Evolutionary conservation across 2,113 vertebrate genomes (phyloP), one percentile per base, ranked within the genome.

Genomic region (Lepisosteus oculatus): DNA sequence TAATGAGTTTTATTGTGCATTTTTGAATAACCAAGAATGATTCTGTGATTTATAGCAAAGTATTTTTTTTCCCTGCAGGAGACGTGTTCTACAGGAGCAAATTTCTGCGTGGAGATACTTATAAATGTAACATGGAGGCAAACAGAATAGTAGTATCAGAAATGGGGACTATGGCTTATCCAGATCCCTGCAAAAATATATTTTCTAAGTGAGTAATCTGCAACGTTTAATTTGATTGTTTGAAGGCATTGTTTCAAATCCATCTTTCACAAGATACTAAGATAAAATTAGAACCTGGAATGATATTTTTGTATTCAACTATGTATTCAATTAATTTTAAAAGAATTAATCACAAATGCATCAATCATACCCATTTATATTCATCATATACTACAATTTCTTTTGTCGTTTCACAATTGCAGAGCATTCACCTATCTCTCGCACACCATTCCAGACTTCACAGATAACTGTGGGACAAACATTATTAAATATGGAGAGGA

Each of bases 161-260:
- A 85, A 98, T 99, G 87, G 97, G 97, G 14, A 98, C 97, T 0
- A 99, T 98, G 97, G 97, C 94, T 57, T 97, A 96, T 71, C 95
- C 95, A 13, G 94, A 97, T 80, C 95, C 97, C 3, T 95, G 94
- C 87, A 98, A 97, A 92, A 98, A 94, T 78, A 91, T 99, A 57
- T 94, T 99, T 79, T 77, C 93, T 81, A 98, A 96, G 97, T 98
- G 92, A 94, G 85, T n/a, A 43, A 3, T 42, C 47, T 29, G 29
- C 29, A 29, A 29, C 29, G 29, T 29, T 29, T 29, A 1, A 29
- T 29, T 29, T 29, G 29, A 29, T 29, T 29, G 29, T 29, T 29
- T 29, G 29, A 29, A 29, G 29, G 29, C 29, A 29, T 29, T 29
- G 29, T 29, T 29, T 29, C 29, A 29, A 29, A 29, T 29, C 29